Evolutionary conservation across 2,797 vertebrate genomes (phyloP), one percentile per base, ranked within the genome.

Genomic region (Chaetophractus vellerosus): DNA sequence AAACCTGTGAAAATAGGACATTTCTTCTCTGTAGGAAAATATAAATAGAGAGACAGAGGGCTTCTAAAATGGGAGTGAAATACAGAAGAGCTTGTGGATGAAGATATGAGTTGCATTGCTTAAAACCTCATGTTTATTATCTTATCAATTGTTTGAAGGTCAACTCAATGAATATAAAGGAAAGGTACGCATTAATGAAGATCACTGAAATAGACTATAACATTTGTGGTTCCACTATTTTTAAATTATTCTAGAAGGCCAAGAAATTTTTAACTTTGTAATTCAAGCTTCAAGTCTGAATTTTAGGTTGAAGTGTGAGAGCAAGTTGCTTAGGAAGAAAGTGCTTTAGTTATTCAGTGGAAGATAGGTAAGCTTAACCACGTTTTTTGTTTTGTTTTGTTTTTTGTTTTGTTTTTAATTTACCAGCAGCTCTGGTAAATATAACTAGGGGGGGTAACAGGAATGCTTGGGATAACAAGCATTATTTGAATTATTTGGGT

Each of bases 351-450:
- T 57, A 59, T 23, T 41, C 24, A 92, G 33, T 68, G 26, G 76
- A n/a, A 88, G 8, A 5, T 33, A 15, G 64, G 41, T 36, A 14
- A 71, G 50, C 81, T 80, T 84, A 68, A 36, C 78, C 48, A 93
- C n/a, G 9, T 55, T 83, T 78, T 72, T 19, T 59, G 45, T 48
- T 66, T 21, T 21, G n/a, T 88, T 85, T 96, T 28, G 4, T 41
- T 93, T 79, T 89, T 45, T n/a, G n/a, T 88, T 85, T 96, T 28
- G 4, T 41, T 93, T 79, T 89, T 45, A 69, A 81, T 79, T 89
- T 76, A 14, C 45, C 31, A 81, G 41, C 8, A 72, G 50, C 15
- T 88, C 41, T 86, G 52, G 12, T 63, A 36, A 91, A 64, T 72
- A 83, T 88, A 66, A 6, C n/a, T n/a, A 11, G 79, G 68, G 8